phyloP scores from a whole-genome alignment of 2,797 vertebrate genomes.

The Notolepis coatsorum region DNA sequence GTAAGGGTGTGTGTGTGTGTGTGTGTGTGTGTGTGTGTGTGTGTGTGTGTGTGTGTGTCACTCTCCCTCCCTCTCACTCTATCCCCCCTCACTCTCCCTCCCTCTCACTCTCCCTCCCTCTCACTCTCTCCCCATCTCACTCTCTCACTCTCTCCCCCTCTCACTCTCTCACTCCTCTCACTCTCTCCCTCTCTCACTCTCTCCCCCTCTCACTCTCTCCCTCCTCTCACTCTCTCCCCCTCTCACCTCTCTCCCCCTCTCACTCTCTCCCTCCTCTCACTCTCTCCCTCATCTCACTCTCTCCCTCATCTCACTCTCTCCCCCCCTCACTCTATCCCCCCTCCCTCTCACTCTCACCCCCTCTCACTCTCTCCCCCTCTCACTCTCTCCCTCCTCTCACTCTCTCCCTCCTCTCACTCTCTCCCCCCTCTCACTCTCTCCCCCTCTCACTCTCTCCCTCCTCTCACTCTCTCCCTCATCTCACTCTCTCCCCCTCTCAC shows the following conservation, averaged over 20 bases:
- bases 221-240: too few species aligned
- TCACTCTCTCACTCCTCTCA: too few species aligned
- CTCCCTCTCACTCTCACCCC: background rate
- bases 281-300: too few species aligned
- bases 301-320: background rate
- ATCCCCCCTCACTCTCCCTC: background rate
- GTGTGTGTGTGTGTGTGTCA: background rate
- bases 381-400: too few species aligned
- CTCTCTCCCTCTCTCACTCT: too few species aligned
- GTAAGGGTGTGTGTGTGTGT: constrained; percentile 65
- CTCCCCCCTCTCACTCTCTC: background rate
- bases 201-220: background rate
- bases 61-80: background rate
- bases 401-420: too few species aligned
- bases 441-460: background rate
- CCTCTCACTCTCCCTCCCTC: background rate
- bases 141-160: too few species aligned
- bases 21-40: background rate
- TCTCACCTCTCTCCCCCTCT: too few species aligned
- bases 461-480: background rate
- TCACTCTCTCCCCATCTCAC: too few species aligned
- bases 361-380: background rate
- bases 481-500: background rate
- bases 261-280: too few species aligned
- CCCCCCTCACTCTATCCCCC: background rate